Conservation (phyloP, 1,140 invertebrate genomes). For the Ylistrum balloti region DNA sequence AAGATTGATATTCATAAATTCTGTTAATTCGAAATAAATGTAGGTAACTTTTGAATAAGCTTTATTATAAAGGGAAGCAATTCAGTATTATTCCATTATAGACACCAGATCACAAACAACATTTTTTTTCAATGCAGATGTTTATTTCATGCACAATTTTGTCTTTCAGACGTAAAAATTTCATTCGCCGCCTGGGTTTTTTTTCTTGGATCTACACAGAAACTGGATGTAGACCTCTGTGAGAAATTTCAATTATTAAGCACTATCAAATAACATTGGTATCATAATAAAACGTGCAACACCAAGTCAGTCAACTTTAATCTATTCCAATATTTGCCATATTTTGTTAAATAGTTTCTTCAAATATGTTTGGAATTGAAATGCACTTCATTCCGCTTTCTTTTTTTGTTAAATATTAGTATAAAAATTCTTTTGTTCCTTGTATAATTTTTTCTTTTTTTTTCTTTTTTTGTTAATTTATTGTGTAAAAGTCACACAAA, state of each 20-base stretch:
- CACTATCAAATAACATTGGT: constrained; percentile 35
- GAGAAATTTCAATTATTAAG: constrained; percentile 23
- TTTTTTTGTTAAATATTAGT: constrained; percentile 19
- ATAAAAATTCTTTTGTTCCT: not conserved
- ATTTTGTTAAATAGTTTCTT: constrained; percentile 36
- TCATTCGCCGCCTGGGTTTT: constrained; percentile 10
- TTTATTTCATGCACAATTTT: constrained; percentile 40
- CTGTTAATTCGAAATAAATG: too few relatives aligned
- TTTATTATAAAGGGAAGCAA: not conserved
- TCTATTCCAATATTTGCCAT: constrained; percentile 35
- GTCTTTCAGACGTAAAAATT: not conserved
- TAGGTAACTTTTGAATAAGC: too few relatives aligned
- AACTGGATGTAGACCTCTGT: constrained; percentile 32
- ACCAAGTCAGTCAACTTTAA: constrained; percentile 20
- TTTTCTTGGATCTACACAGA: constrained; percentile 31
- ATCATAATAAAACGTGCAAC: constrained; percentile 3
- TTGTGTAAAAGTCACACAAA: constrained; percentile 35
- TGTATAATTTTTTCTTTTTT: not conserved
- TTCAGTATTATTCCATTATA: not conserved
- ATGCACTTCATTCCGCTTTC: not conserved
- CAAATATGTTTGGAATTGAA: constrained; percentile 40
- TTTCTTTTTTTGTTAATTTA: not conserved
- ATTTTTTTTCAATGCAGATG: not conserved
- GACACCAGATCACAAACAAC: not conserved
- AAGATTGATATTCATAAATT: too few relatives aligned